These are phyloP conservation scores for Drosophila micromelanica DNA, from an alignment of 1,140 invertebrate genomes.

Conservation along the genomic window DNA sequence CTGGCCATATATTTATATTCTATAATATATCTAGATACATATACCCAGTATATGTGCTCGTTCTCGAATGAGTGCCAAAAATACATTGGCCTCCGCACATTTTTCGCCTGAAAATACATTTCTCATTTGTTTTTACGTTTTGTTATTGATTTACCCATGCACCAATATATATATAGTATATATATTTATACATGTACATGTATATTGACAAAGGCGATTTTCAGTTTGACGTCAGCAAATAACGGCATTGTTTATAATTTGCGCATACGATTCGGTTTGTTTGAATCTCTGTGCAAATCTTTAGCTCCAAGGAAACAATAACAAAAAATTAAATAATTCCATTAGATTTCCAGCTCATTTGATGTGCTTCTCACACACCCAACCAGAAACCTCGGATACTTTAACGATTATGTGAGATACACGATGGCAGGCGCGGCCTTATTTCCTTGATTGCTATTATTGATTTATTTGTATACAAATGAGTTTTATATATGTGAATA, in stretches of 20 bases:
- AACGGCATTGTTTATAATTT: slow-evolving; percentile 42
- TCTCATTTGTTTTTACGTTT: slow-evolving; percentile 38
- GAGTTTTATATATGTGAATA: not conserved
- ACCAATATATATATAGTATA: not conserved
- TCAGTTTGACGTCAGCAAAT: slow-evolving; percentile 66
- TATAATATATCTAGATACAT: slow-evolving; percentile 26
- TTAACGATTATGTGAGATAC: slow-evolving; percentile 3
- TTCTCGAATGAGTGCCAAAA: slow-evolving; percentile 65
- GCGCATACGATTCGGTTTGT: slow-evolving; percentile 1
- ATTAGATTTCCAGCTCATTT: slow-evolving; percentile 35
- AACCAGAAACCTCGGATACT: slow-evolving; percentile 2
- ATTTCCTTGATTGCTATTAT: slow-evolving; percentile 46
- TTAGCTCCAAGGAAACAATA: slow-evolving; percentile 37
- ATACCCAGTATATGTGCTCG: slow-evolving; percentile 5
- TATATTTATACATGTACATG: slow-evolving; percentile 39
- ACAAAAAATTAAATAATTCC: slow-evolving; percentile 12
- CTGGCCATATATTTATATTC: slow-evolving; percentile 2
- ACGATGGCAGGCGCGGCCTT: slow-evolving; percentile 15
- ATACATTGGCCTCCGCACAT: slow-evolving; percentile 63
- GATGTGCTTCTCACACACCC: slow-evolving; percentile 27
- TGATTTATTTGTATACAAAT: slow-evolving; percentile 36
- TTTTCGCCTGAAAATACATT: slow-evolving; percentile 56
- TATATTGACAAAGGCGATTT: slow-evolving; percentile 36
- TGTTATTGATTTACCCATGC: slow-evolving; percentile 55
- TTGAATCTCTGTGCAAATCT: slow-evolving; percentile 18